Conservation (phyloP, 1,140 invertebrate species). For the Glossosoma conforme region DNA sequence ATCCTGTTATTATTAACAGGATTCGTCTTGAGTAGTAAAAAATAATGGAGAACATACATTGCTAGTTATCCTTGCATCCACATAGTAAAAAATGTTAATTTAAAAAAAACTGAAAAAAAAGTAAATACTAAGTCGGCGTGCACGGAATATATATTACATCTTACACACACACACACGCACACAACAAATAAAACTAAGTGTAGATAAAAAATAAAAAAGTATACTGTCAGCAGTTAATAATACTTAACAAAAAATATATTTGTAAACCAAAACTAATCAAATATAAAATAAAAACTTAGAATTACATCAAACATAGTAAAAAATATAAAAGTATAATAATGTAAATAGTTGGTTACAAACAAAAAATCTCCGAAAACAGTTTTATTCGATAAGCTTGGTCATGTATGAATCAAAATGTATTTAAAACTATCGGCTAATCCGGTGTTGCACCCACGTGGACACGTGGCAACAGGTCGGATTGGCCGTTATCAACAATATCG, state of each 20-base stretch:
- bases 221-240: constrained; percentile 28
- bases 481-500: no score
- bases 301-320: constrained; percentile 13
- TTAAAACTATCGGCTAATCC: no score
- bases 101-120: no score
- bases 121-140: no score
- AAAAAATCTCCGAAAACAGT: constrained; percentile 10
- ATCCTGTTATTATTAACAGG: no score
- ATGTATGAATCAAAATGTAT: no score
- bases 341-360: constrained; percentile 12
- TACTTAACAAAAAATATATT: constrained; percentile 32
- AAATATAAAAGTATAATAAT: constrained; percentile 4
- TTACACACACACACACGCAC: constrained; percentile 5
- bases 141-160: constrained; percentile 8
- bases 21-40: no score
- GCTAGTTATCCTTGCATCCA: no score
- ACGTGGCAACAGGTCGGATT: no score
- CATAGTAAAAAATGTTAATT: no score
- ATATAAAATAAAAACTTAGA: constrained; percentile 20
- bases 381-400: constrained; percentile 4
- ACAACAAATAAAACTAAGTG: constrained; percentile 14
- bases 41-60: no score
- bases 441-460: no score
- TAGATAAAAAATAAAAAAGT: constrained; percentile 17
- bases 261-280: constrained; percentile 22